Evolutionary conservation across 53 echinoderm and acorn worm species (phyloP).

Genomic region (Holothuria leucospilota): DNA sequence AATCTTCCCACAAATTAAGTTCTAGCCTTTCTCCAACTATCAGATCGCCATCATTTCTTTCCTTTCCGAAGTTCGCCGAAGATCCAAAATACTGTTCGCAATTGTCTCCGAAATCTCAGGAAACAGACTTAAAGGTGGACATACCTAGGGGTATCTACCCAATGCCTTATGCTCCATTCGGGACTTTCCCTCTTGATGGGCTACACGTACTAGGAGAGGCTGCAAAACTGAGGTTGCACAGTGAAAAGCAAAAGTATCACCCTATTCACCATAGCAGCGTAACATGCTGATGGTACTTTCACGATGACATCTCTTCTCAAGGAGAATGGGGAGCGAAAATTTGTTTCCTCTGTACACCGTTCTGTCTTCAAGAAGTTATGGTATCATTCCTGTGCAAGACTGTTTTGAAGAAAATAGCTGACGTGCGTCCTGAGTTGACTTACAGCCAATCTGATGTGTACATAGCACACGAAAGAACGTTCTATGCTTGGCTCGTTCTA

Average conservation of each 20-base stretch:
- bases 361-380: no score
- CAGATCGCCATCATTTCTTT: slow-evolving; percentile 18
- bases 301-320: no score
- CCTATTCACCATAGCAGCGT: slow-evolving; percentile 7
- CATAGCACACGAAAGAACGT: no score
- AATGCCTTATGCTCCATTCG: slow-evolving; percentile 17
- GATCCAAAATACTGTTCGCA: slow-evolving; percentile 4
- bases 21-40: background rate
- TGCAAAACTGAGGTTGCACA: slow-evolving; percentile 37
- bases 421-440: no score
- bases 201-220: slow-evolving; percentile 28
- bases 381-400: no score
- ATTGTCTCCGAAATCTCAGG: slow-evolving; percentile 12
- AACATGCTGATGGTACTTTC: background rate
- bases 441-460: no score
- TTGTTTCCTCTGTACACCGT: no score
- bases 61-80: slow-evolving; percentile 9
- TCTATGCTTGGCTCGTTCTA: no score
- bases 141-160: slow-evolving; percentile 7
- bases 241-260: slow-evolving; percentile 31
- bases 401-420: no score
- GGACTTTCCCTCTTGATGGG: slow-evolving; percentile 4
- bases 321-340: no score
- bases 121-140: background rate
- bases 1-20: background rate